Percentiles rank a stretch among this genome's conserved stretches.
Evolutionary conservation across 2,113 vertebrate species (phyloP).

Genomic region (human (Homo sapiens)): GRCh38 chr7:99263001-99263500

Average conservation of each 20-base stretch:
- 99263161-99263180: not conserved
- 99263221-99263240: not conserved
- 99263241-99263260: not conserved
- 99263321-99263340: slow-evolving; percentile 58
- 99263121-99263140: not conserved
- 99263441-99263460: slow-evolving; percentile 72
- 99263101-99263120: not conserved
- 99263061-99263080: not conserved
- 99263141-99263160: not conserved
- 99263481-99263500: not conserved
- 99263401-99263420: slow-evolving; percentile 62
- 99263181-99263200: not conserved
- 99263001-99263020: not conserved
- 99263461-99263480: not conserved
- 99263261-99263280: not conserved
- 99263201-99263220: not conserved
- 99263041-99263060: not conserved
- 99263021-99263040: not conserved
- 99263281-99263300: not conserved
- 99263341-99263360: slow-evolving; percentile 68
- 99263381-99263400: slow-evolving; percentile 68
- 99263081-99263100: not conserved
- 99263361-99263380: slow-evolving; percentile 76
- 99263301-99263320: not conserved
- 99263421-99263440: slow-evolving; percentile 57